A percentile compares a stretch with the other conserved stretches of the same genome.
Conservation (phyloP, 2,888 invertebrate species). For the Amitus sp. region DNA sequence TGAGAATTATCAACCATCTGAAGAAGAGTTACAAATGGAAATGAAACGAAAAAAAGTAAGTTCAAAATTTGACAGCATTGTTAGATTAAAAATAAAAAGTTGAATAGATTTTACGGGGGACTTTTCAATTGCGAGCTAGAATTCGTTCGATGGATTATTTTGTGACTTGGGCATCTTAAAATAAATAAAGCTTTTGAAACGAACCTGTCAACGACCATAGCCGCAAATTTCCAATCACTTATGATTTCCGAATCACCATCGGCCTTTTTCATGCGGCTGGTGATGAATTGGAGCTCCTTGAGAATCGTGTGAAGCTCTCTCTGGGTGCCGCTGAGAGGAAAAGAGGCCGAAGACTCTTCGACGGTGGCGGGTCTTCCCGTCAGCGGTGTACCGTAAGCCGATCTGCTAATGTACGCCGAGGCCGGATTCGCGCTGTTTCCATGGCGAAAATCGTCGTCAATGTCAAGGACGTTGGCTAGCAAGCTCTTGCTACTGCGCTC, state of each 20-base stretch:
- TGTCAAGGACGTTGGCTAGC: slow-evolving; percentile 93
- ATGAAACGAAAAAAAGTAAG: no score
- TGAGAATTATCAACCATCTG: no score
- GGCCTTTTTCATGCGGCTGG: slow-evolving; percentile 91
- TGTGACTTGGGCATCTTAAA: no score
- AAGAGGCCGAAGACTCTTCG: slow-evolving; percentile 70
- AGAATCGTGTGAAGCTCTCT: slow-evolving; percentile 91
- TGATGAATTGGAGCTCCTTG: slow-evolving; percentile 94
- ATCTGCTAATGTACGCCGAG: slow-evolving; percentile 54
- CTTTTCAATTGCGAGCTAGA: no score
- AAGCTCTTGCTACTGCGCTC: slow-evolving; percentile 94
- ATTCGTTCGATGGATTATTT: no score
- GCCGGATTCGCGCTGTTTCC: slow-evolving; percentile 68
- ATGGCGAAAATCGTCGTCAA: slow-evolving; percentile 93
- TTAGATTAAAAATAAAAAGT: no score
- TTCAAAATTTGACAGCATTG: no score
- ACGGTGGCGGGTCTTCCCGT: slow-evolving; percentile 77
- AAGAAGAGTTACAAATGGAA: no score
- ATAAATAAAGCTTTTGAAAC: no score
- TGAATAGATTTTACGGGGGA: no score
- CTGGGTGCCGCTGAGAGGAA: slow-evolving; percentile 76
- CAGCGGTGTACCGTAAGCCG: slow-evolving; percentile 58
- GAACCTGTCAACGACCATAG: slow-evolving; percentile 95
- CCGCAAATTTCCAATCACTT: slow-evolving; percentile 98
- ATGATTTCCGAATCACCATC: slow-evolving; percentile 94